A percentile compares a stretch with the other conserved stretches of the same genome.
Evolutionary conservation across 2,113 vertebrate species (phyloP).

Genomic region (Hemiscyllium ocellatum): DNA sequence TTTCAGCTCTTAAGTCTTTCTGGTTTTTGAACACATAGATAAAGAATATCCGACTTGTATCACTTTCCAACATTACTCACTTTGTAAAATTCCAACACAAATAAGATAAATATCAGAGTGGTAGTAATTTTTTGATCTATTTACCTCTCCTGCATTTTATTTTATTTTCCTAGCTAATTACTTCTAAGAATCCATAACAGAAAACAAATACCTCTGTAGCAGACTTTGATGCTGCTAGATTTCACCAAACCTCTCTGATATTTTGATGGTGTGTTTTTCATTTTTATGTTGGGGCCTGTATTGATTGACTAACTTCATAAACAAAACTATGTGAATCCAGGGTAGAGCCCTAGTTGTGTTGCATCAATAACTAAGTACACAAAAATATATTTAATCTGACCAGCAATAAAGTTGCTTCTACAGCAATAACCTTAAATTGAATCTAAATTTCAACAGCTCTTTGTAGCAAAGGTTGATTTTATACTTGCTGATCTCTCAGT

Average conservation of each 20-base stretch:
- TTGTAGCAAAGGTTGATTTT: conserved; percentile 21
- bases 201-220: not conserved
- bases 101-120: not conserved
- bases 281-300: not conserved
- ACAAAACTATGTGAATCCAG: not conserved
- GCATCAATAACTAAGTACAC: not conserved
- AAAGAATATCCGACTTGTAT: not conserved
- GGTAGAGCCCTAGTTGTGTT: conserved; percentile 17
- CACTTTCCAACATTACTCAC: not conserved
- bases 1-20: too few relatives aligned
- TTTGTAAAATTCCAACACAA: not conserved
- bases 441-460: conserved; percentile 22
- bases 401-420: not conserved
- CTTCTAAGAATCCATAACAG: not conserved
- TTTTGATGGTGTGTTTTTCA: not conserved
- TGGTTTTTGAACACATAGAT: too few relatives aligned
- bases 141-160: not conserved
- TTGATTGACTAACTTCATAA: not conserved
- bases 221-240: not conserved
- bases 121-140: not conserved
- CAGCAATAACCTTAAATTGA: conserved; percentile 18
- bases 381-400: conserved; percentile 11
- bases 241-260: not conserved
- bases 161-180: not conserved
- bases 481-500: not conserved